These are phyloP conservation scores for Plagodis dolabraria DNA, from an alignment of 2,888 invertebrate genomes.

Conservation along the genomic window DNA sequence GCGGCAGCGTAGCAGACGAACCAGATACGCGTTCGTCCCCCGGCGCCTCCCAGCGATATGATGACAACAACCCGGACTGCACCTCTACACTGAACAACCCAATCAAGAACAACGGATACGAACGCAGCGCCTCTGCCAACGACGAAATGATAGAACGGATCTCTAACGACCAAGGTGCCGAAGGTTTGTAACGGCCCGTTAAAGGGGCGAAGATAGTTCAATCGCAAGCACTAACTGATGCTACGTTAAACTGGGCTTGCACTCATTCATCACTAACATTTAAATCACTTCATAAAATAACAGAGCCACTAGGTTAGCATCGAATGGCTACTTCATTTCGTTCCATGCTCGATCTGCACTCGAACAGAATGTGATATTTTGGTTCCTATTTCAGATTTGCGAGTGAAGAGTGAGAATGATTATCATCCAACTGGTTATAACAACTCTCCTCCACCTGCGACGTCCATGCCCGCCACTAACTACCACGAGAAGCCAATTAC, in stretches of 20 bases:
- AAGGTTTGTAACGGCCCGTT: constrained; percentile 62
- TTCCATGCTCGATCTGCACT: background rate
- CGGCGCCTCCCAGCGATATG: constrained; percentile 76
- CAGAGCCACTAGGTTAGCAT: constrained; percentile 26
- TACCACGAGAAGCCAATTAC: constrained; percentile 76
- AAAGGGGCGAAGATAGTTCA: constrained; percentile 30
- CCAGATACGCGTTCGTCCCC: constrained; percentile 82
- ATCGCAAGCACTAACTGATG: constrained; percentile 24
- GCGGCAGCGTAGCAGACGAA: constrained; percentile 79
- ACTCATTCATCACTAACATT: constrained; percentile 25
- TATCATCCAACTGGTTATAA: constrained; percentile 82
- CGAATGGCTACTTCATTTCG: constrained; percentile 19
- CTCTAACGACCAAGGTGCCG: constrained; percentile 80
- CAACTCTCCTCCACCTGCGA: constrained; percentile 85
- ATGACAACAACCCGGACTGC: constrained; percentile 75
- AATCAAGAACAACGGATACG: constrained; percentile 82
- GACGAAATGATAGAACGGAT: constrained; percentile 79
- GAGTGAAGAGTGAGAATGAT: constrained; percentile 89
- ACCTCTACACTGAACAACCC: constrained; percentile 75
- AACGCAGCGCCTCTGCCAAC: constrained; percentile 72
- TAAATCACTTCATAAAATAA: constrained; percentile 4
- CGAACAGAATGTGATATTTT: background rate
- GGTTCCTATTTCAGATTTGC: constrained; percentile 86
- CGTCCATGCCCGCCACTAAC: constrained; percentile 75
- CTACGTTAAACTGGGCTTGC: constrained; percentile 17